phyloP scores from a whole-genome alignment of 1,140 invertebrate genomes.

The Nasonia giraulti region DNA sequence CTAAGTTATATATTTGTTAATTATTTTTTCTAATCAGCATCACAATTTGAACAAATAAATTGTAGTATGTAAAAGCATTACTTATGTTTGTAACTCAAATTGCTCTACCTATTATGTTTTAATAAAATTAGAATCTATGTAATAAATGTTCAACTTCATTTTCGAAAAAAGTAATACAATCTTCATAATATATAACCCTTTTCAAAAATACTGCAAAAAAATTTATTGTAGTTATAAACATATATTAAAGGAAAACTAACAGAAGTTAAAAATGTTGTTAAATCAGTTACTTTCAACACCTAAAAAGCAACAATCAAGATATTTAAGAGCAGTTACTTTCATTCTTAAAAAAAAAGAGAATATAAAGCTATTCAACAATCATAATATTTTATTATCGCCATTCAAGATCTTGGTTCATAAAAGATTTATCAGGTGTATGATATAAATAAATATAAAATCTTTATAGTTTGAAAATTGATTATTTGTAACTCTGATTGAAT shows the following conservation, averaged over 20 bases:
- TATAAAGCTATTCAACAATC: not conserved
- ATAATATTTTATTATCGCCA: slow-evolving; percentile 4
- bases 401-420: slow-evolving; percentile 35
- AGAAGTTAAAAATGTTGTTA: not conserved
- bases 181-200: slow-evolving; percentile 7
- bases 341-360: not conserved
- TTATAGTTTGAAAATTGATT: slow-evolving; percentile 49
- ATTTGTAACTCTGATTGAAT: slow-evolving; percentile 36
- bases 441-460: slow-evolving; percentile 50
- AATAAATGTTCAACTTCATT: not conserved
- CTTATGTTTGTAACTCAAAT: not conserved
- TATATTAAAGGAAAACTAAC: slow-evolving; percentile 13
- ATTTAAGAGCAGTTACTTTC: not conserved
- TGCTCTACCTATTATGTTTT: not conserved
- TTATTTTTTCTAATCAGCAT: slow-evolving; percentile 11
- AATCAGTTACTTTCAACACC: not conserved
- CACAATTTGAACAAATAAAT: slow-evolving; percentile 19
- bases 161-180: not conserved
- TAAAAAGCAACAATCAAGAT: not conserved
- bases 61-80: not conserved
- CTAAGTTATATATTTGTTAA: not conserved
- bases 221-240: not conserved
- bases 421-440: slow-evolving; percentile 29
- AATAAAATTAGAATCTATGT: not conserved
- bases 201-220: slow-evolving; percentile 35